A percentile compares a stretch with the other conserved stretches of the same genome.
Evolutionary conservation across 2,113 vertebrate genomes (phyloP).

Genomic region (Callithrix jacchus): DNA sequence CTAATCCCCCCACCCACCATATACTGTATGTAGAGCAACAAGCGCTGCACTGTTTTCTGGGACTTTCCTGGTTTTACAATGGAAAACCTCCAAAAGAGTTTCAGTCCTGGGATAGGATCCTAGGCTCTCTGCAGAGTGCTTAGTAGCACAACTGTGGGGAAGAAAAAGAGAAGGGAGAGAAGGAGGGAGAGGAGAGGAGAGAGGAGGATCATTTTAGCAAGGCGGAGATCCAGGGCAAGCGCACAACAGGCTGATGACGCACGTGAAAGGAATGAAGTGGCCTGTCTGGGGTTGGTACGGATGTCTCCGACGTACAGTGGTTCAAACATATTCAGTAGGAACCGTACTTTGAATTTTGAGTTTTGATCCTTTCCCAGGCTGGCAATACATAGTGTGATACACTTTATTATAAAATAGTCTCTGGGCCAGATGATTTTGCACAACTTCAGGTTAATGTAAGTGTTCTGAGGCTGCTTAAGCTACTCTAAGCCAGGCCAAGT

Average conservation of each 20-base stretch:
- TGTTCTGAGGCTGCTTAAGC: neutral
- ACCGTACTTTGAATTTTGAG: neutral
- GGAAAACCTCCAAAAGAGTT: accelerated
- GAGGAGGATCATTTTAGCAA: no score
- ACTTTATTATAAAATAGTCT: neutral
- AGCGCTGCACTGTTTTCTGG: neutral
- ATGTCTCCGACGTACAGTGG: neutral
- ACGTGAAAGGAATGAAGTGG: neutral
- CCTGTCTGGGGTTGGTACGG: neutral
- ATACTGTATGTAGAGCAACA: neutral
- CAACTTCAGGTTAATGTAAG: neutral
- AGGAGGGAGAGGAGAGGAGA: accelerated
- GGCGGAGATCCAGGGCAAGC: neutral
- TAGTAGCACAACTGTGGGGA: no score
- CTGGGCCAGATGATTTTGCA: neutral
- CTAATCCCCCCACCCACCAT: accelerated
- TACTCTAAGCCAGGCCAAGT: neutral
- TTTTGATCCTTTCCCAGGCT: neutral
- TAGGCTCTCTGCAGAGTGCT: no score
- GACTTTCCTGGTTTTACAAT: neutral
- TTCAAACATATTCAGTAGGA: neutral
- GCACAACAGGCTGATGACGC: no score
- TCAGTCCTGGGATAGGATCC: accelerated
- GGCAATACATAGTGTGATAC: neutral
- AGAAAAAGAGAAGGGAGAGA: neutral